phyloP scores from a whole-genome alignment of 1,140 invertebrate species.

The Meloidogyne exigua region DNA sequence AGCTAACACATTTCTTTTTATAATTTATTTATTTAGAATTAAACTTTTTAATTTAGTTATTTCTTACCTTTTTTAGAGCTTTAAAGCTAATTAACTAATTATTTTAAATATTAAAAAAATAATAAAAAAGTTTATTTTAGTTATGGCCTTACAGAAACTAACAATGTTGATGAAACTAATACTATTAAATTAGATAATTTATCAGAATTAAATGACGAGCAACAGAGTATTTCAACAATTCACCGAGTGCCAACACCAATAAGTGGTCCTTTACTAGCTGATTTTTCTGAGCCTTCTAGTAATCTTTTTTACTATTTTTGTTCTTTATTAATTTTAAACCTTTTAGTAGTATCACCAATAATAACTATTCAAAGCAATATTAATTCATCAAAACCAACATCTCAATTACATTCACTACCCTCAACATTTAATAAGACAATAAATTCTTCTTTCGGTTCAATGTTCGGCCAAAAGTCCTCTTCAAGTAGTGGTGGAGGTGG shows the following conservation, averaged over 20 bases:
- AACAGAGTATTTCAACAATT: background rate
- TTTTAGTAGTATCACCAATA: background rate
- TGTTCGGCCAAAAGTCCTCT: constrained; percentile 19
- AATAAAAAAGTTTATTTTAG: background rate
- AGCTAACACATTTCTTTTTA: background rate
- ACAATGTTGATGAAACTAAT: background rate
- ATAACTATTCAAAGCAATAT: constrained; percentile 8
- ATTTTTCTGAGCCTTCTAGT: background rate
- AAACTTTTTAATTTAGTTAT: background rate
- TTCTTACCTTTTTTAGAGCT: background rate
- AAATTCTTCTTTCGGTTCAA: constrained; percentile 13
- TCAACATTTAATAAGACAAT: background rate
- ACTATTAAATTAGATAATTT: background rate
- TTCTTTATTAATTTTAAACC: background rate
- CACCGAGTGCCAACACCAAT: constrained; percentile 11
- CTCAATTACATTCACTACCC: background rate
- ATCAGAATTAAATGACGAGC: background rate
- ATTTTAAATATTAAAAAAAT: no score
- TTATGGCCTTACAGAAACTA: constrained; percentile 2
- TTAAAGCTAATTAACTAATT: no score
- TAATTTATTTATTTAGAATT: background rate
- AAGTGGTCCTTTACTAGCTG: background rate
- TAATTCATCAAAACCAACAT: background rate
- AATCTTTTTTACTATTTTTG: background rate
- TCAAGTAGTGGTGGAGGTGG: background rate